These are phyloP conservation scores for Coronaproctus castanopsis DNA, from an alignment of 2,888 invertebrate species.

Conservation along the genomic window DNA sequence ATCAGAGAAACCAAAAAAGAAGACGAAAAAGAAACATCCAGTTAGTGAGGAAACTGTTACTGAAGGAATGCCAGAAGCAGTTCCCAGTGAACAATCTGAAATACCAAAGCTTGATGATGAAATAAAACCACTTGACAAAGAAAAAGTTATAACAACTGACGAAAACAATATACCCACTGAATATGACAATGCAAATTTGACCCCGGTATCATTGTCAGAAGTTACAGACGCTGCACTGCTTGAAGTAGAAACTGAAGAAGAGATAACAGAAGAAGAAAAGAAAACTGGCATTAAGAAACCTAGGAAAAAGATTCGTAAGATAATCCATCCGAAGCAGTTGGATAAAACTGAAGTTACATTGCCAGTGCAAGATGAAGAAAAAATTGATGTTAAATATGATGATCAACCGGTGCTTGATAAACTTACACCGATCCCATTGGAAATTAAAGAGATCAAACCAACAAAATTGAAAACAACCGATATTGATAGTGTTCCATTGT, in stretches of 20 bases:
- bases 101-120: too few species aligned
- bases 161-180: too few species aligned
- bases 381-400: neutral
- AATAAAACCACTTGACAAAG: too few species aligned
- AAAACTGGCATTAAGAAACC: constrained; percentile 18
- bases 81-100: too few species aligned
- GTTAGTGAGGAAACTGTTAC: too few species aligned
- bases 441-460: constrained; percentile 8
- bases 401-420: constrained; percentile 3
- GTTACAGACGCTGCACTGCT: too few species aligned
- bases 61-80: too few species aligned
- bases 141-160: too few species aligned
- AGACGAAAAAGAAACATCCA: neutral
- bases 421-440: constrained; percentile 6
- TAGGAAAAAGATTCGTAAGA: constrained; percentile 6
- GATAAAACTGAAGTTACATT: neutral
- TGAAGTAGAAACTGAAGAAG: constrained; percentile 4
- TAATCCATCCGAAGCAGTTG: too few species aligned
- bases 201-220: too few species aligned
- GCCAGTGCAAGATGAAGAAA: neutral
- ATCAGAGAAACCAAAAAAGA: constrained; percentile 12
- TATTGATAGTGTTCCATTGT: constrained; percentile 34
- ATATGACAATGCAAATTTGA: too few species aligned
- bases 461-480: constrained; percentile 31
- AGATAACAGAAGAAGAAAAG: constrained; percentile 7